A percentile compares a stretch with the other conserved stretches of the same genome.
Conservation (phyloP, 2,888 invertebrate genomes). For the Antheraea assamensis region DNA sequence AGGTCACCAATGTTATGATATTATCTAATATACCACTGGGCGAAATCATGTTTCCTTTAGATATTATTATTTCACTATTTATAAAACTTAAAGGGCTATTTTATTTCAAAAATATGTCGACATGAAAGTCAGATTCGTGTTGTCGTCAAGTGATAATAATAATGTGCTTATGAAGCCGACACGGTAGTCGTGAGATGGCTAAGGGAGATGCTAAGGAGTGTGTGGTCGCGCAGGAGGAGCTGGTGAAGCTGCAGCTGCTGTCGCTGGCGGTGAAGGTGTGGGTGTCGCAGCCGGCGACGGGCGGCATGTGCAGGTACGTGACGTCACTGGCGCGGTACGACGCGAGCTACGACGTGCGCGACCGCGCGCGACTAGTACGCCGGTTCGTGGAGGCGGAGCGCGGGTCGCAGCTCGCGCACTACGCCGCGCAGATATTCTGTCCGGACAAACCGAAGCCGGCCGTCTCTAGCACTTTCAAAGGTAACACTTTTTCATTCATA, state of each 20-base stretch:
- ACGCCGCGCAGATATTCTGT: constrained; percentile 93
- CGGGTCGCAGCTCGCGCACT: constrained; percentile 79
- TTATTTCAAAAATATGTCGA: too few species aligned
- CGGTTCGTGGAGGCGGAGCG: constrained; percentile 71
- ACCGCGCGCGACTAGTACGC: constrained; percentile 94
- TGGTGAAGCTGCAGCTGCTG: constrained; percentile 97
- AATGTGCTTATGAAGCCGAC: too few species aligned
- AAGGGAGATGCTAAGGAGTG: too few species aligned
- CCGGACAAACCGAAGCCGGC: constrained; percentile 97
- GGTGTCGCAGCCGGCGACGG: constrained; percentile 92
- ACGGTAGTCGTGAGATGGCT: too few species aligned
- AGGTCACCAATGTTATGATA: constrained; percentile 42
- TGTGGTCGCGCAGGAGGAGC: constrained; percentile 86
- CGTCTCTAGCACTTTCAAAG: constrained; percentile 91
- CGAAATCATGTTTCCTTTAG: too few species aligned
- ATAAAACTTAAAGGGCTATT: too few species aligned
- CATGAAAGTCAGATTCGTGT: too few species aligned
- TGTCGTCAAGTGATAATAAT: too few species aligned
- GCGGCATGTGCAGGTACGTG: constrained; percentile 94
- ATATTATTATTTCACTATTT: too few species aligned
- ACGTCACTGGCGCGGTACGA: constrained; percentile 98
- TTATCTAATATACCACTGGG: neutral
- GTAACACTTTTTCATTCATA: constrained; percentile 50
- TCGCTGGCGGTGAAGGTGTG: constrained; percentile 97
- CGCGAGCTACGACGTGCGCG: constrained; percentile 98